These are phyloP conservation scores for Lota lota DNA, from an alignment of 2,113 vertebrate species.

Conservation along the genomic window DNA sequence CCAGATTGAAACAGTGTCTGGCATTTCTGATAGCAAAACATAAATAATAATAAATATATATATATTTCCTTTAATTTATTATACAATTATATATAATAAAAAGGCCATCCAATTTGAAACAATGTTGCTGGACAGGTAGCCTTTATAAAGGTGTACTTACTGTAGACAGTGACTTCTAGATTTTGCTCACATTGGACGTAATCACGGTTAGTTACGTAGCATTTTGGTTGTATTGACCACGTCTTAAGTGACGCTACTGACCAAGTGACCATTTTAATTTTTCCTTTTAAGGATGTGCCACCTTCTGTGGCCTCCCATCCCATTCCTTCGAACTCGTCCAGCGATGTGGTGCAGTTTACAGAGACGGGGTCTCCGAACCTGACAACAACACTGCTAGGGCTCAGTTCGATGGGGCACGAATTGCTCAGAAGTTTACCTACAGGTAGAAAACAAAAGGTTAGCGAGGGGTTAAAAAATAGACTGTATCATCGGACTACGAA, in stretches of 20 bases:
- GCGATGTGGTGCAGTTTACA: constrained; percentile 39
- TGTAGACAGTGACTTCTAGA: constrained; percentile 42
- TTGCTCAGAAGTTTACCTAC: constrained; percentile 17
- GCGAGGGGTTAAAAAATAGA: too few species aligned
- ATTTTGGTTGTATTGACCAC: not conserved
- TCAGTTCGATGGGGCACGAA: constrained; percentile 15
- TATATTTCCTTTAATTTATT: not conserved
- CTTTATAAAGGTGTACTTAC: constrained; percentile 42
- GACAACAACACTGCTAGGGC: constrained; percentile 19
- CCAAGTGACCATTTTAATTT: not conserved
- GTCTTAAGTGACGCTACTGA: not conserved
- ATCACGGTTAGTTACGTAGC: not conserved
- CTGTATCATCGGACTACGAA: too few species aligned
- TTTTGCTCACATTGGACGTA: fast-evolving
- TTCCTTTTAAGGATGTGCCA: fast-evolving
- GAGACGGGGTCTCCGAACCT: constrained; percentile 24
- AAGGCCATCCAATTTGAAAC: too few species aligned
- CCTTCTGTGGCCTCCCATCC: constrained; percentile 43
- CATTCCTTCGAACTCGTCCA: not conserved
- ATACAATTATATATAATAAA: too few species aligned
- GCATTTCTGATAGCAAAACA: constrained; percentile 43
- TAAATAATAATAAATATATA: not conserved
- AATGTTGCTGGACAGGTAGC: too few species aligned
- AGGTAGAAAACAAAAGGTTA: constrained; percentile 1
- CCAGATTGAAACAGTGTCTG: constrained; percentile 42